Evolutionary conservation across 2,113 vertebrate species (phyloP).

Genomic region (Setophaga petechia): DNA sequence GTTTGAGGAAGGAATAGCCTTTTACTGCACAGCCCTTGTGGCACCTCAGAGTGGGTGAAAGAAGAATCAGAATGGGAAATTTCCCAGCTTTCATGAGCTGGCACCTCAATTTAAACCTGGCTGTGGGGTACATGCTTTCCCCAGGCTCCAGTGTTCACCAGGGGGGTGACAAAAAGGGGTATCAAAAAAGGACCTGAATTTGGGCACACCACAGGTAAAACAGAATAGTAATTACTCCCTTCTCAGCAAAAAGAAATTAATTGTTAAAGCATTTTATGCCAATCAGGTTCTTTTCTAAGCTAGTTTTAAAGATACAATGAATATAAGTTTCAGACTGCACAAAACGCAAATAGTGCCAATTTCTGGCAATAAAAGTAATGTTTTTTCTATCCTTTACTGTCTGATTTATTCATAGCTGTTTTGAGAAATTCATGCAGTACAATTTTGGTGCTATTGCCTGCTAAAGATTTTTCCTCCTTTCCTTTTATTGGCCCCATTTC

Average conservation of each 20-base stretch:
- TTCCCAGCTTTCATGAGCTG: not conserved
- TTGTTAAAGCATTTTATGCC: not conserved
- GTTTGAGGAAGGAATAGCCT: not conserved
- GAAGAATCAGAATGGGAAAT: not conserved
- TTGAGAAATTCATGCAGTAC: constrained; percentile 54
- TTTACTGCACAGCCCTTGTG: not conserved
- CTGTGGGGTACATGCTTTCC: rapidly evolving
- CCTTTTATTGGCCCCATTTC: constrained; percentile 72
- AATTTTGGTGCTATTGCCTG: constrained; percentile 51
- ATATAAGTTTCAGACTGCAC: not conserved
- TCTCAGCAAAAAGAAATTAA: not conserved
- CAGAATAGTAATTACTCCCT: not conserved
- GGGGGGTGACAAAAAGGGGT: not conserved
- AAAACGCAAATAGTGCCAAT: constrained; percentile 48
- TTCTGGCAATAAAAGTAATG: constrained; percentile 34
- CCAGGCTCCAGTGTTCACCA: not conserved
- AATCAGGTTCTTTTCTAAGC: not conserved
- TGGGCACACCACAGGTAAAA: not conserved
- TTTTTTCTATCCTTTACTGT: not conserved
- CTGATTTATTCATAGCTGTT: constrained; percentile 67
- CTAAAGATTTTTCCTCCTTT: constrained; percentile 66
- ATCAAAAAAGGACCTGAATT: not conserved
- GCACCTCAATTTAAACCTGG: not conserved
- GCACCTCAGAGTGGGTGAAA: not conserved
- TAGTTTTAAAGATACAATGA: not conserved